phyloP scores from a whole-genome alignment of 2,113 vertebrate genomes.

The Piprites chloris region DNA sequence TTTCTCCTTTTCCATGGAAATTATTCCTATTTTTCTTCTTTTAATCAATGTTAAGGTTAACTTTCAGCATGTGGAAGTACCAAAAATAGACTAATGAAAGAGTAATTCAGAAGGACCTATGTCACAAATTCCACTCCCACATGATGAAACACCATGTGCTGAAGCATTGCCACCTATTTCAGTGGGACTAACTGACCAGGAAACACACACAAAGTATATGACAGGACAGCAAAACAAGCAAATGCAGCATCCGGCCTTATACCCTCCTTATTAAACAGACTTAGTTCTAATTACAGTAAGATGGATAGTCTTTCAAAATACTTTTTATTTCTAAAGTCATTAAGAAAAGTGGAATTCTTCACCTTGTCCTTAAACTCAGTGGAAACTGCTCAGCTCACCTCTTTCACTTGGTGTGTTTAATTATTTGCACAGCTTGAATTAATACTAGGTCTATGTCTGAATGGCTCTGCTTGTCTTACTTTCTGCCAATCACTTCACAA shows the following conservation, averaged over 20 bases:
- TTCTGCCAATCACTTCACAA: neutral
- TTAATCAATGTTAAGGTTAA: neutral
- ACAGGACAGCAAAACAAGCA: neutral
- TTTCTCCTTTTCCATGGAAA: neutral
- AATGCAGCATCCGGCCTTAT: neutral
- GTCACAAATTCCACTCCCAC: neutral
- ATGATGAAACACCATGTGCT: no score
- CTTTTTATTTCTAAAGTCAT: neutral
- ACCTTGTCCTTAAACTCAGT: slow-evolving; percentile 27
- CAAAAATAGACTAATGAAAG: neutral
- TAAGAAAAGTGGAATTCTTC: slow-evolving; percentile 13
- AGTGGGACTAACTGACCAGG: neutral
- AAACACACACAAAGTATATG: neutral
- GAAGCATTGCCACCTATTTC: neutral
- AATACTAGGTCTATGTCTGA: neutral
- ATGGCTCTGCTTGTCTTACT: neutral
- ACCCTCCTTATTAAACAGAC: neutral
- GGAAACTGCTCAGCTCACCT: slow-evolving; percentile 9
- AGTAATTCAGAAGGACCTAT: neutral
- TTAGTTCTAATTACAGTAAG: neutral
- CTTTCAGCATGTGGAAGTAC: neutral
- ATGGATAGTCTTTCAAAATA: neutral
- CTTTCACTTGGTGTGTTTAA: slow-evolving; percentile 25
- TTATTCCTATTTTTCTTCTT: neutral
- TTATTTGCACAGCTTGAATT: slow-evolving; percentile 53